These are phyloP conservation scores for Thymelicus sylvestris DNA, from an alignment of 2,888 invertebrate species.

Conservation along the genomic window DNA sequence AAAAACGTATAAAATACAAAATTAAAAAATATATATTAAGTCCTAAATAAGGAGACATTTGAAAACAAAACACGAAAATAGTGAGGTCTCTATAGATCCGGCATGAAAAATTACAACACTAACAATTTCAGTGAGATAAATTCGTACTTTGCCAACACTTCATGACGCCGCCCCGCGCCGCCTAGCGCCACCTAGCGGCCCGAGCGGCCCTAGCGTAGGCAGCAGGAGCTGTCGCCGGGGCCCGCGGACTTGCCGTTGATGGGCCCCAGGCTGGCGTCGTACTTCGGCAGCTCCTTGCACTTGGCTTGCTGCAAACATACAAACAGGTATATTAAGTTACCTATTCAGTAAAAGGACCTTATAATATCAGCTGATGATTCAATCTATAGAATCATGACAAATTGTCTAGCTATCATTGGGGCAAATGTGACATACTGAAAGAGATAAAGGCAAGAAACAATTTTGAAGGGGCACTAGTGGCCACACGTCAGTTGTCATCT, in stretches of 20 bases:
- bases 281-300: conserved; percentile 91
- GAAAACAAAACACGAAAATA: conserved; percentile 6
- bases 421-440: too few relatives aligned
- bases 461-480: too few relatives aligned
- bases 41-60: background rate
- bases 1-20: conserved; percentile 45
- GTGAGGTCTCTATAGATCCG: conserved; percentile 24
- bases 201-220: conserved; percentile 64
- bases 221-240: conserved; percentile 87
- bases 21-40: conserved; percentile 33
- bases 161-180: background rate
- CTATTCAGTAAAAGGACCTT: too few relatives aligned
- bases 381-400: too few relatives aligned
- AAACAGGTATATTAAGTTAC: background rate
- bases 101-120: conserved; percentile 39
- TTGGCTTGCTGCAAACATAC: conserved; percentile 88
- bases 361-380: too few relatives aligned
- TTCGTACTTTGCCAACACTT: conserved; percentile 28
- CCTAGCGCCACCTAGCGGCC: too few relatives aligned
- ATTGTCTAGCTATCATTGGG: too few relatives aligned
- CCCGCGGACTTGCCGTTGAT: conserved; percentile 90
- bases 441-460: too few relatives aligned
- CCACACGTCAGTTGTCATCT: background rate
- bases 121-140: conserved; percentile 54
- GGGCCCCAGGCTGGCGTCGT: conserved; percentile 88